Percentiles rank a stretch among this genome's conserved stretches.
Conservation (phyloP, 2,888 invertebrate species). For the Chelonus formosanus region DNA sequence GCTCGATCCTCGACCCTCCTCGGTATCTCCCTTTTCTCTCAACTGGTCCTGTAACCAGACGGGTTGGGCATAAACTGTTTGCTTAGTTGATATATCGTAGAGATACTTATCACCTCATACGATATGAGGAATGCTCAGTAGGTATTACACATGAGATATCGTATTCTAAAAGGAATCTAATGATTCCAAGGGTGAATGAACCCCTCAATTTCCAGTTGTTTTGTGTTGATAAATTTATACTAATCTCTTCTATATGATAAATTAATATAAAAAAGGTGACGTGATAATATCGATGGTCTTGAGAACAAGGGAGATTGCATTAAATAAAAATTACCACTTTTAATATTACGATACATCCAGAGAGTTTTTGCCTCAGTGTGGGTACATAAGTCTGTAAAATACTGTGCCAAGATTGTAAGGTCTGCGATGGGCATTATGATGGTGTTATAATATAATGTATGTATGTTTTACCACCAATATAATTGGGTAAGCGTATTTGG, state of each 20-base stretch:
- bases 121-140: slow-evolving; percentile 48
- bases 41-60: slow-evolving; percentile 32
- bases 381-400: slow-evolving; percentile 47
- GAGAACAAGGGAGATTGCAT: slow-evolving; percentile 23
- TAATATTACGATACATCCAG: slow-evolving; percentile 44
- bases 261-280: too few species aligned
- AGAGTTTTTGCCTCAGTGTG: slow-evolving; percentile 31
- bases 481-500: slow-evolving; percentile 23
- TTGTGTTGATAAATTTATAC: slow-evolving; percentile 6
- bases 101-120: slow-evolving; percentile 62
- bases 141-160: slow-evolving; percentile 52
- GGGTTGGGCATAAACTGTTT: slow-evolving; percentile 57
- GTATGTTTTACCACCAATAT: slow-evolving; percentile 58
- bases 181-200: slow-evolving; percentile 44
- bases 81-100: slow-evolving; percentile 61
- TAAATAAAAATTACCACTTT: slow-evolving; percentile 47
- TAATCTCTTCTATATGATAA: not conserved
- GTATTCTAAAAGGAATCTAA: slow-evolving; percentile 59
- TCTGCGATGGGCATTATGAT: slow-evolving; percentile 56
- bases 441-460: slow-evolving; percentile 64
- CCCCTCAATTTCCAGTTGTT: slow-evolving; percentile 12
- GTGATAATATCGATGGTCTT: not conserved
- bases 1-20: slow-evolving; percentile 33
- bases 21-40: slow-evolving; percentile 22
- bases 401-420: slow-evolving; percentile 47